phyloP scores from a whole-genome alignment of 2,113 vertebrate species.

The Lepus europaeus region DNA sequence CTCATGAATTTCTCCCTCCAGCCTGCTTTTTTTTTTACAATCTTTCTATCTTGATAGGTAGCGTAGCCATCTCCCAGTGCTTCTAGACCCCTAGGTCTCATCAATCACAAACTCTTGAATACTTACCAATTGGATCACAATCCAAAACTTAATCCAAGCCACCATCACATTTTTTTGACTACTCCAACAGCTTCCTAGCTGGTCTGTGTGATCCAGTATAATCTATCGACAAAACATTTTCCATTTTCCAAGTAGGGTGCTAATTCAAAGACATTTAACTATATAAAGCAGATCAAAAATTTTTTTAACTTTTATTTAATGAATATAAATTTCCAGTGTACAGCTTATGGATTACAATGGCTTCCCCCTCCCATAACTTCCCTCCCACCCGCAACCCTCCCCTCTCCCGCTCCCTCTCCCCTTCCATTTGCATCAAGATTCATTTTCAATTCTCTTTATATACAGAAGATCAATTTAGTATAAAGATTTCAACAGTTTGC shows the following conservation, averaged over 20 bases:
- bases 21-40: neutral
- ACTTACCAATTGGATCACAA: neutral
- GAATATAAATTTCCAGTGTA: too few species aligned
- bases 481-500: too few species aligned
- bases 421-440: too few species aligned
- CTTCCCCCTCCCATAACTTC: too few species aligned
- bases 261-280: neutral
- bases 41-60: accelerated
- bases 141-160: too few species aligned
- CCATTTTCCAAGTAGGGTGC: neutral
- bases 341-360: too few species aligned
- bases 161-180: neutral
- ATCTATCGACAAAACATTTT: neutral
- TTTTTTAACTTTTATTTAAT: too few species aligned
- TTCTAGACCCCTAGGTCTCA: neutral
- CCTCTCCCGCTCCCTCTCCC: too few species aligned
- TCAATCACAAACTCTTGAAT: neutral
- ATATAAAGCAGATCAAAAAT: neutral
- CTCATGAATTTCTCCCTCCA: accelerated
- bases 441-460: too few species aligned
- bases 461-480: too few species aligned
- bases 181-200: neutral
- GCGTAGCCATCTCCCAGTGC: neutral
- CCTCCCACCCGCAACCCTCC: too few species aligned
- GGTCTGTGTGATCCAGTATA: neutral